A percentile compares a stretch with the other conserved stretches of the same genome.
Conservation (phyloP, 2,888 invertebrate species). For the Malthinus seriepunctatus region DNA sequence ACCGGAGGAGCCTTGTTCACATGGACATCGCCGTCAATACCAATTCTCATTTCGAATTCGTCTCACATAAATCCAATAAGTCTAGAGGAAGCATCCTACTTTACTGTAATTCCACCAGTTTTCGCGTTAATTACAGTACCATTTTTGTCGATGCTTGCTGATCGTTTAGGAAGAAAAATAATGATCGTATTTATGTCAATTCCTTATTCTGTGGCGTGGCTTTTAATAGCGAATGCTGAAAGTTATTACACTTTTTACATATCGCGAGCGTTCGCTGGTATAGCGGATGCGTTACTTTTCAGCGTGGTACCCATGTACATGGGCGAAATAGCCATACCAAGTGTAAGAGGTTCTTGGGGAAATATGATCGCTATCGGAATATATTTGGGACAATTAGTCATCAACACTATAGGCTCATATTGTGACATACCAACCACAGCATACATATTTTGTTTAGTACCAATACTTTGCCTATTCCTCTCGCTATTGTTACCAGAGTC, state of each 20-base stretch:
- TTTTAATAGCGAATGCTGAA: conserved; percentile 37
- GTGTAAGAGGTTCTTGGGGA: conserved; percentile 42
- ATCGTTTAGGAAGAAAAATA: conserved; percentile 43
- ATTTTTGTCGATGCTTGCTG: conserved; percentile 38
- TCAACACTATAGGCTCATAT: conserved; percentile 61
- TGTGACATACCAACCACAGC: conserved; percentile 59
- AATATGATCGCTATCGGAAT: conserved; percentile 37
- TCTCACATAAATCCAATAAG: conserved; percentile 15
- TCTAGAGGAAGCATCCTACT: conserved; percentile 44
- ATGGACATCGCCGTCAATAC: conserved; percentile 34
- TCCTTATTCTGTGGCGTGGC: conserved; percentile 40
- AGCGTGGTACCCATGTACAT: conserved; percentile 42
- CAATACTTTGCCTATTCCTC: conserved; percentile 59
- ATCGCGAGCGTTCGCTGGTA: conserved; percentile 40
- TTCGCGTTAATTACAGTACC: conserved; percentile 37
- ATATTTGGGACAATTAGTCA: conserved; percentile 38
- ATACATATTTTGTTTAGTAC: conserved; percentile 60
- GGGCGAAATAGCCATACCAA: conserved; percentile 41
- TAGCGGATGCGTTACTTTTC: conserved; percentile 41
- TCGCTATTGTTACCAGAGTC: conserved; percentile 67
- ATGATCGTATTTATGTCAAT: conserved; percentile 41
- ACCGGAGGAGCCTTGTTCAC: conserved; percentile 25
- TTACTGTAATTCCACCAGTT: conserved; percentile 44
- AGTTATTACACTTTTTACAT: conserved; percentile 42
- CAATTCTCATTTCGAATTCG: conserved; percentile 19